Evolutionary conservation across 1,140 invertebrate genomes (phyloP), one percentile per base, ranked within the genome.

Genomic region (Grapholita molesta): DNA sequence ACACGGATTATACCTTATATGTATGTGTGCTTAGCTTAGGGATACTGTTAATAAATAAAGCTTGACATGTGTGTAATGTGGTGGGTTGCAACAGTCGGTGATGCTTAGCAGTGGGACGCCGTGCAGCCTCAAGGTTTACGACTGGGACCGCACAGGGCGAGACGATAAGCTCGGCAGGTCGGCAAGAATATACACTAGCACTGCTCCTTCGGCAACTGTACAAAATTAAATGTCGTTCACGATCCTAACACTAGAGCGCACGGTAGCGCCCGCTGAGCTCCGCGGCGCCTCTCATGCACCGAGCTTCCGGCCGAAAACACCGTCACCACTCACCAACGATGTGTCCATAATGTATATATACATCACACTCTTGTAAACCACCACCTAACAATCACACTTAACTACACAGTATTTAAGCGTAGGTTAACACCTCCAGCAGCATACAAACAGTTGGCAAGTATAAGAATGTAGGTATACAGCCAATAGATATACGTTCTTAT

Each of bases 111-210:
- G 71, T 71, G 80, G 73, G 72, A 75, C 76, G 79, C 65, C 68
- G 67, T 75, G 68, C 52, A 73, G 71, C 67, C 69, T 91, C 73
- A 85, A 79, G 71, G 83, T 91, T 69, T 96, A 94, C 95, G 96
- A 96, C 93, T 96, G 96, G 95, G 96, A 97, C 93, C 95, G 95
- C 82, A 94, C 95, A 80, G 95, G 94, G 82, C 92, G 93, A 85
- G 95, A 96, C 90, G 96, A 97, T 90, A 94, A 94, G 79, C 94
- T 97, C 80, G 96, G 96, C 94, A 96, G 96, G 96, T 97, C 81
- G 76, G 80, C 30, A 28, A 64, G 66, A n/a, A 67, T 53, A 64
- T 65, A 67, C 64, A 42, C 52, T 25, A 15, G 68, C 66, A 64
- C 35, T 53, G 55, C 64, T 70, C 52, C 23, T n/a, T 64, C 48